phyloP scores from a whole-genome alignment of 2,888 invertebrate genomes.

The Plemyria rubiginata region DNA sequence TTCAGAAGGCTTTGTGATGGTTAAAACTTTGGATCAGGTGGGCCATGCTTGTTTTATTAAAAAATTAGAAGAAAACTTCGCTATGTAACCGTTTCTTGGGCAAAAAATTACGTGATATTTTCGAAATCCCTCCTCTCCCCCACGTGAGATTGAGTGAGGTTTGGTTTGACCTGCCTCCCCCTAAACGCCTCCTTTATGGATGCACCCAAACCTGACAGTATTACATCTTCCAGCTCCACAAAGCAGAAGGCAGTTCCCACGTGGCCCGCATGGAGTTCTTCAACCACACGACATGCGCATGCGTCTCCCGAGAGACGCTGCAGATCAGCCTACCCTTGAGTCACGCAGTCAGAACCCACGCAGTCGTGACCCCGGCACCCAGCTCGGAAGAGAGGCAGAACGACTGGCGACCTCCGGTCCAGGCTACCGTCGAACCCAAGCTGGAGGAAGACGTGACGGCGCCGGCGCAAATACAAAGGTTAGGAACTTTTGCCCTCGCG shows the following conservation, averaged over 20 bases:
- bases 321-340: conserved; percentile 49
- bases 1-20: too few relatives aligned
- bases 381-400: conserved; percentile 46
- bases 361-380: conserved; percentile 3
- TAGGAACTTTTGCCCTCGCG: conserved; percentile 9
- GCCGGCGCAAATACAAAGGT: conserved; percentile 72
- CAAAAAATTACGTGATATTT: too few relatives aligned
- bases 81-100: too few relatives aligned
- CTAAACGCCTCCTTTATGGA: not conserved
- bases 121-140: too few relatives aligned
- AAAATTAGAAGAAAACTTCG: too few relatives aligned
- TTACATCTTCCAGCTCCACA: conserved; percentile 58
- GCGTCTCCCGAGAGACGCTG: conserved; percentile 65
- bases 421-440: conserved; percentile 43
- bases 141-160: too few relatives aligned
- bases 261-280: conserved; percentile 70
- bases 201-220: not conserved
- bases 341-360: not conserved
- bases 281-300: conserved; percentile 76
- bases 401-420: conserved; percentile 50
- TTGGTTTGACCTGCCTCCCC: too few relatives aligned
- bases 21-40: too few relatives aligned
- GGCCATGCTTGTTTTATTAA: too few relatives aligned
- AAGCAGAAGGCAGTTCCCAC: conserved; percentile 63
- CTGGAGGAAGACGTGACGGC: conserved; percentile 64